Conservation (phyloP, 2,113 vertebrate genomes). For the Penelope pileata region DNA sequence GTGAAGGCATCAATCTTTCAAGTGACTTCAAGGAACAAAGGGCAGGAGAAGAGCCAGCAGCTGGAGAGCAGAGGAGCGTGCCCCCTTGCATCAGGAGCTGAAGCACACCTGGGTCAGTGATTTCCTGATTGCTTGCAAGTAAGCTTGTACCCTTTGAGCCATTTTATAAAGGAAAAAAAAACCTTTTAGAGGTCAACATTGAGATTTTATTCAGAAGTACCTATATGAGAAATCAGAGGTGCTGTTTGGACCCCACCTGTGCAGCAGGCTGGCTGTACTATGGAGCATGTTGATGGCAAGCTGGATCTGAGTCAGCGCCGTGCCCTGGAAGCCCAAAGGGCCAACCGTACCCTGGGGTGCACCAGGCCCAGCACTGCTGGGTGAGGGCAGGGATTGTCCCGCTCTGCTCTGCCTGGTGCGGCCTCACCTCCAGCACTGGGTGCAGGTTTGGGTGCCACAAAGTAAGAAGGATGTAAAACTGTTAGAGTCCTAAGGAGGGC, state of each 20-base stretch:
- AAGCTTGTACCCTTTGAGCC: not conserved
- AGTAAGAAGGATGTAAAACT: no score
- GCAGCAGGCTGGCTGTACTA: not conserved
- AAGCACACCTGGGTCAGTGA: not conserved
- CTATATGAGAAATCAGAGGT: not conserved
- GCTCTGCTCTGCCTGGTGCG: no score
- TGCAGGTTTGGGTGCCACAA: no score
- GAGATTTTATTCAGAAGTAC: not conserved
- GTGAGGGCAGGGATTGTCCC: no score
- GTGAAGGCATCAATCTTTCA: not conserved
- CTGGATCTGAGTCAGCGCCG: no score
- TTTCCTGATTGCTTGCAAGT: not conserved
- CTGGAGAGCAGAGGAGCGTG: not conserved
- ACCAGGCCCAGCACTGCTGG: no score
- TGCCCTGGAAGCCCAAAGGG: no score
- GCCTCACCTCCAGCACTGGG: no score
- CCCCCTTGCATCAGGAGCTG: accelerated
- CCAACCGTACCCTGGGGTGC: no score
- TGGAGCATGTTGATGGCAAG: not conserved
- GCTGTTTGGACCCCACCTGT: not conserved
- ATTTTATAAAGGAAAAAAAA: not conserved
- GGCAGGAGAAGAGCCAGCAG: not conserved
- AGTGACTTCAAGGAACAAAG: not conserved
- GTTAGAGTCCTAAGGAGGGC: no score
- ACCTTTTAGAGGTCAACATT: not conserved